Conservation (phyloP, 2,888 invertebrate species). For the Pseudococcus longispinus region DNA sequence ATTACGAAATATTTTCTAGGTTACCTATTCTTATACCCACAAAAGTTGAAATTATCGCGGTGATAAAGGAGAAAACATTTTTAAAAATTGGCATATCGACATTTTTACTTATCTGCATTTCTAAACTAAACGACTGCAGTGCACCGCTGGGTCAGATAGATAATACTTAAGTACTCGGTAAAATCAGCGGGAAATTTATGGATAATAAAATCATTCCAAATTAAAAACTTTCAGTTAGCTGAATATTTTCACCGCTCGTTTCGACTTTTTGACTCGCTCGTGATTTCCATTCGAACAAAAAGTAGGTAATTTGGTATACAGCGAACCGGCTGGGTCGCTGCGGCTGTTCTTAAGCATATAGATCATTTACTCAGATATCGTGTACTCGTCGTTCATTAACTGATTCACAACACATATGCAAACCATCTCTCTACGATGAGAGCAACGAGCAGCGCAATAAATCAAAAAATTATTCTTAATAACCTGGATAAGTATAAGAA, state of each 20-base stretch:
- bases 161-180: background rate
- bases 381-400: background rate
- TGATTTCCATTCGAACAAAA: background rate
- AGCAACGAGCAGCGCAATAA: background rate
- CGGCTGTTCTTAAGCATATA: background rate
- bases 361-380: background rate
- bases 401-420: background rate
- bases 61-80: background rate
- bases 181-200: background rate
- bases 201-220: background rate
- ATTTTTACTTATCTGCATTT: background rate
- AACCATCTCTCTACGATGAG: background rate
- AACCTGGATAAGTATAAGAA: background rate
- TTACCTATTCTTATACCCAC: background rate
- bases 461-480: conserved; percentile 27
- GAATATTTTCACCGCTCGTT: background rate
- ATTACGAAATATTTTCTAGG: background rate
- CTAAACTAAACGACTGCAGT: background rate
- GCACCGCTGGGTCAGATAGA: background rate
- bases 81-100: background rate
- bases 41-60: background rate
- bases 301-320: too few species aligned
- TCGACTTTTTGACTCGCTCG: background rate
- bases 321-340: background rate
- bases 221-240: too few species aligned